These are phyloP conservation scores for Mycetomoellerius zeteki DNA, from an alignment of 1,140 invertebrate species.

Conservation along the genomic window DNA sequence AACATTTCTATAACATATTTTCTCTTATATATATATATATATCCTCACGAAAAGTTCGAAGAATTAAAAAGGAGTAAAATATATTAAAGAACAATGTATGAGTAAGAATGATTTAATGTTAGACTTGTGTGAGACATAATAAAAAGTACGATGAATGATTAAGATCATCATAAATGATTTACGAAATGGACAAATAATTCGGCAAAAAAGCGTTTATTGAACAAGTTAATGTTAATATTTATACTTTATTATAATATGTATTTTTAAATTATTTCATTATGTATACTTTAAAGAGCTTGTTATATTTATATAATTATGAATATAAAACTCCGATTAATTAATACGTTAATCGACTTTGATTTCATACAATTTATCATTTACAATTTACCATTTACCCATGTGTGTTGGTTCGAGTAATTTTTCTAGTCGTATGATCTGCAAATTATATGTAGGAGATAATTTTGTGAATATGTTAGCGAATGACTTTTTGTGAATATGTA, in stretches of 20 bases:
- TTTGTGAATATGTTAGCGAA: constrained; percentile 34
- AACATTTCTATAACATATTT: not conserved
- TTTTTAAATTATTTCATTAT: constrained; percentile 10
- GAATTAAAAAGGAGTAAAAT: not conserved
- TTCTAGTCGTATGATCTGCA: not conserved
- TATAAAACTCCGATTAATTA: not conserved
- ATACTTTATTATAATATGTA: not conserved
- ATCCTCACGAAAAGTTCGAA: not conserved
- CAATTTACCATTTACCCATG: too few species aligned
- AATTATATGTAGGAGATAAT: constrained; percentile 21
- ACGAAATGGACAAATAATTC: not conserved
- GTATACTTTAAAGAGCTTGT: constrained; percentile 6
- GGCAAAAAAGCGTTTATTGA: constrained; percentile 10
- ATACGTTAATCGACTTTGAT: constrained; percentile 15
- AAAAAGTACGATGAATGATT: constrained; percentile 1
- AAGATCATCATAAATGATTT: not conserved
- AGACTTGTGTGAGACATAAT: not conserved
- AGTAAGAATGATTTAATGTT: constrained; percentile 18
- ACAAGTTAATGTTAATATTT: not conserved
- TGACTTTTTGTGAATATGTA: constrained; percentile 41
- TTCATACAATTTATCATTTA: not conserved
- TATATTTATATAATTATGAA: constrained; percentile 11
- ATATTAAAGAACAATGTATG: constrained; percentile 3
- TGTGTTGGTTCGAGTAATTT: constrained; percentile 1
- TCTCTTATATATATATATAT: not conserved